Percentiles rank a stretch among this genome's conserved stretches.
Conservation (phyloP, 2,888 invertebrate species). For the Stenchaetothrips biformis region DNA sequence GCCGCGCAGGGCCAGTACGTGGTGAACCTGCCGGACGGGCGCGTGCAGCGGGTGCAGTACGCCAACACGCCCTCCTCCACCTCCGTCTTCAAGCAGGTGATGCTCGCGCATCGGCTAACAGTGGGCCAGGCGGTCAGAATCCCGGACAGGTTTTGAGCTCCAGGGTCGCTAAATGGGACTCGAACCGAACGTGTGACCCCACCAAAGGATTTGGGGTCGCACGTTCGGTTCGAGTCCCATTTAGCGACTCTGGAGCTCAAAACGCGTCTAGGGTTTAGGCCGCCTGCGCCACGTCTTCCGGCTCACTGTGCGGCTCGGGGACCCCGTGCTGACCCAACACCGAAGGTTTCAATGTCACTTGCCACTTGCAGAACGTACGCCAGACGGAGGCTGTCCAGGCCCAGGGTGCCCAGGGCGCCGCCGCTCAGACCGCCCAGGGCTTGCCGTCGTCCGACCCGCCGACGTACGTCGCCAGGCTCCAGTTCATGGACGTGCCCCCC, state of each 20-base stretch:
- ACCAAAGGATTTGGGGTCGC: too few relatives aligned
- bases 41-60: conserved; percentile 4
- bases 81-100: neutral
- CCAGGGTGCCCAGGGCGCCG: neutral
- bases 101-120: too few relatives aligned
- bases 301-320: too few relatives aligned
- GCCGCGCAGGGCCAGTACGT: conserved; percentile 13
- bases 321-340: neutral
- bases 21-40: neutral
- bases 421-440: neutral
- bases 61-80: neutral
- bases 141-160: too few relatives aligned
- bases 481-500: conserved; percentile 16
- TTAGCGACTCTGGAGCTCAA: too few relatives aligned
- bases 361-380: neutral
- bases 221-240: too few relatives aligned
- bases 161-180: too few relatives aligned
- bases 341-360: too few relatives aligned
- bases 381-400: neutral
- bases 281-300: too few relatives aligned
- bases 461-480: neutral
- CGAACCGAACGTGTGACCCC: too few relatives aligned
- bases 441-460: neutral
- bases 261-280: too few relatives aligned
- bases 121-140: too few relatives aligned